Evolutionary conservation across 2,888 invertebrate genomes (phyloP).

Genomic region (Harpalus rufipes): DNA sequence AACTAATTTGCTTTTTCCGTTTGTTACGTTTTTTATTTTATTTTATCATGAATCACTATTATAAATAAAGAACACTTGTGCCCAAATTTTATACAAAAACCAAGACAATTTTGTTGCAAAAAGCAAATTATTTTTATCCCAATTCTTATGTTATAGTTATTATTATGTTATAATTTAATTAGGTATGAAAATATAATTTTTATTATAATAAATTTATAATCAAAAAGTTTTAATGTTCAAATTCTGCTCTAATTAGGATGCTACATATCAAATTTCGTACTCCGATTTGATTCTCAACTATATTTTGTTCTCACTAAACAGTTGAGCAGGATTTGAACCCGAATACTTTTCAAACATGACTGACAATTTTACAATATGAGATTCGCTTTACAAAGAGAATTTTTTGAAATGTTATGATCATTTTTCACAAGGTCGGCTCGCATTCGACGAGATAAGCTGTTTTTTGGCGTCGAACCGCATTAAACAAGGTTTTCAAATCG

Average conservation of each 20-base stretch:
- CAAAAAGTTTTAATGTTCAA: constrained; percentile 7
- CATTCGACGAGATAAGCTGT: constrained; percentile 48
- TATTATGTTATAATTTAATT: constrained; percentile 70
- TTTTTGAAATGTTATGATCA: constrained; percentile 67
- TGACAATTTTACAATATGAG: constrained; percentile 66
- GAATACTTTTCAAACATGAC: constrained; percentile 59
- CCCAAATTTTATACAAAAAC: constrained; percentile 62
- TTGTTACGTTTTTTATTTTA: constrained; percentile 67
- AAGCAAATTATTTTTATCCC: constrained; percentile 70
- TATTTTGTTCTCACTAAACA: constrained; percentile 1
- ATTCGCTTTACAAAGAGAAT: constrained; percentile 57
- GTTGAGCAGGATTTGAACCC: constrained; percentile 9
- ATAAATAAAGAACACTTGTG: constrained; percentile 64
- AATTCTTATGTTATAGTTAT: constrained; percentile 67
- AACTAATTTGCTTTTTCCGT: constrained; percentile 69
- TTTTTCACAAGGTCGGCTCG: constrained; percentile 55
- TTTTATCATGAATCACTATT: constrained; percentile 64
- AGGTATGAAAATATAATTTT: constrained; percentile 69
- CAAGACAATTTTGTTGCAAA: constrained; percentile 39
- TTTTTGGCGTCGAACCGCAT: too few species aligned
- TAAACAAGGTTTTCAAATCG: too few species aligned
- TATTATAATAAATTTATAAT: constrained; percentile 52
- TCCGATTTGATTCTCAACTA: constrained; percentile 39
- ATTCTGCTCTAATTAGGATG: constrained; percentile 35
- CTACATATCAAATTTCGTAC: constrained; percentile 60